phyloP scores from a whole-genome alignment of 2,797 vertebrate genomes.

The Gastrophryne carolinensis region DNA sequence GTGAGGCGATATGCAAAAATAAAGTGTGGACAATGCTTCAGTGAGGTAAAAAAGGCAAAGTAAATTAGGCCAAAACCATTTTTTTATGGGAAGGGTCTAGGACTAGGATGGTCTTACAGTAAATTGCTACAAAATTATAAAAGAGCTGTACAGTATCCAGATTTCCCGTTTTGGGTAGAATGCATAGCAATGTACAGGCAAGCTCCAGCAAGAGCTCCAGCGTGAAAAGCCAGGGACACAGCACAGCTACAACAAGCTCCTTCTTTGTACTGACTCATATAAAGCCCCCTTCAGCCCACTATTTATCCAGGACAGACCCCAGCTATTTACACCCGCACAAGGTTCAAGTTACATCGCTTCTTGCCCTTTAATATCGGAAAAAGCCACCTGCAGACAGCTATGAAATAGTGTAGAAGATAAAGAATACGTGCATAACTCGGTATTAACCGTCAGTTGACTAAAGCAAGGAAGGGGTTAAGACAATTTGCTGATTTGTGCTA shows the following conservation, averaged over 20 bases:
- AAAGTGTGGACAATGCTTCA: no score
- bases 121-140: neutral
- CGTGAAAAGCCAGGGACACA: neutral
- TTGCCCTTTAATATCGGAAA: constrained; percentile 32
- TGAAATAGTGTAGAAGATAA: neutral
- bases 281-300: constrained; percentile 53
- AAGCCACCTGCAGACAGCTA: constrained; percentile 37
- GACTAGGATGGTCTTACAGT: no score
- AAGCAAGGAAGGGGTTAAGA: neutral
- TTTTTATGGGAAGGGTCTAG: no score
- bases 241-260: constrained; percentile 51
- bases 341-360: constrained; percentile 43
- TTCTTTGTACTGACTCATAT: constrained; percentile 56
- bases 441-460: neutral
- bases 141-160: neutral
- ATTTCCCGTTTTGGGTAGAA: neutral
- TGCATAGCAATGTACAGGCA: neutral
- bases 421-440: no score
- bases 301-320: constrained; percentile 45
- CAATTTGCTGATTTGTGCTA: neutral
- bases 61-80: no score
- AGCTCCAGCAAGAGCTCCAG: neutral
- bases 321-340: constrained; percentile 49
- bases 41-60: no score
- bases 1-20: no score